phyloP scores from a whole-genome alignment of 2,113 vertebrate species.

The Varanus komodoensis region DNA sequence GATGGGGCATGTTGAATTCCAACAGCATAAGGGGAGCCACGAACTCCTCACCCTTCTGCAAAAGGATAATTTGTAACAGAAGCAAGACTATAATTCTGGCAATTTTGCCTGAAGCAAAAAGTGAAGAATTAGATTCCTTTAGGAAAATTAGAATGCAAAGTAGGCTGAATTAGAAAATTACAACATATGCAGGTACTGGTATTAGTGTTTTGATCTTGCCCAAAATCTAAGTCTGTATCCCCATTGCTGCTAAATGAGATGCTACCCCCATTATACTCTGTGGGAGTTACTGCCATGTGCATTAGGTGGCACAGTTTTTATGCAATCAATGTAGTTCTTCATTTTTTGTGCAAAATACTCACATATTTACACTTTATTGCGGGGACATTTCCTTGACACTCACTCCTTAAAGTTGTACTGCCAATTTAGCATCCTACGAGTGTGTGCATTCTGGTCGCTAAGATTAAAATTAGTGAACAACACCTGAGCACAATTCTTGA shows the following conservation, averaged over 20 bases:
- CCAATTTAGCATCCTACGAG: neutral
- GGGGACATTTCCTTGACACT: neutral
- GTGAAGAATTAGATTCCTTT: neutral
- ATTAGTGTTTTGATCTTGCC: neutral
- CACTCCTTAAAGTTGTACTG: neutral
- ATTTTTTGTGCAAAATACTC: neutral
- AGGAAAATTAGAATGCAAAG: neutral
- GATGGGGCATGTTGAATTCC: too few species aligned
- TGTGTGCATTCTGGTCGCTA: neutral
- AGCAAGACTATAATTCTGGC: neutral
- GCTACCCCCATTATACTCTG: neutral
- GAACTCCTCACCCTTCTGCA: too few species aligned
- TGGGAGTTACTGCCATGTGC: neutral
- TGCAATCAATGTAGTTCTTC: neutral
- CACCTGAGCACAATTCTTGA: neutral
- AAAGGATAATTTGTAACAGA: neutral
- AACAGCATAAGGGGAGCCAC: neutral
- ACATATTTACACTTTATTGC: neutral
- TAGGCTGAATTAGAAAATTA: neutral
- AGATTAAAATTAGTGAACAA: neutral
- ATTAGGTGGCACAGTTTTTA: neutral
- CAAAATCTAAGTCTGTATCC: neutral
- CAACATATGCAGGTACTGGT: neutral
- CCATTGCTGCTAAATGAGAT: too few species aligned
- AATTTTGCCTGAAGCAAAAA: neutral